These are phyloP conservation scores for Harpegnathos saltator DNA, from an alignment of 1,140 invertebrate species.

Conservation along the genomic window DNA sequence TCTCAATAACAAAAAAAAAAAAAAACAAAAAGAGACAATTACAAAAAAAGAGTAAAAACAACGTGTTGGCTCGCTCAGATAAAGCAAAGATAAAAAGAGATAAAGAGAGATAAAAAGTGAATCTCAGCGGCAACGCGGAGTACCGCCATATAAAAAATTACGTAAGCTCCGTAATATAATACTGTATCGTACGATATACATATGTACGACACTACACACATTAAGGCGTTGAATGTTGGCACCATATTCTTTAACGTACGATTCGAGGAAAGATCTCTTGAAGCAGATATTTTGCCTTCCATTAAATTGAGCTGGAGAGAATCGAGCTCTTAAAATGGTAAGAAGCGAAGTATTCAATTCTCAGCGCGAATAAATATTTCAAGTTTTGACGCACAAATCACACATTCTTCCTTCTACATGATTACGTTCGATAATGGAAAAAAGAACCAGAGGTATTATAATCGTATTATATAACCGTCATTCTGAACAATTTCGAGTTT, in stretches of 20 bases:
- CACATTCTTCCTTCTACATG: conserved; percentile 35
- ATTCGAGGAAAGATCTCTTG: conserved; percentile 89
- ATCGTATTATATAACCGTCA: conserved; percentile 55
- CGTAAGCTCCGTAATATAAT: conserved; percentile 14
- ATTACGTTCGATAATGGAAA: conserved; percentile 48
- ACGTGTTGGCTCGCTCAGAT: background rate
- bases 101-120: background rate
- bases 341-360: no score
- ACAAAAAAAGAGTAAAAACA: background rate
- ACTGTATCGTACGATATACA: background rate
- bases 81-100: background rate
- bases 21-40: background rate
- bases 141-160: background rate
- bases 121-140: background rate
- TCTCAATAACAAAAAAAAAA: background rate
- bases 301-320: conserved; percentile 83
- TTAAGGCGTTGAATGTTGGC: conserved; percentile 42
- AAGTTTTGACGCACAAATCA: conserved; percentile 60
- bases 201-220: background rate
- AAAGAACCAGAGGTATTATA: conserved; percentile 50
- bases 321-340: conserved; percentile 14
- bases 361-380: conserved; percentile 64
- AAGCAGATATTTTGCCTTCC: conserved; percentile 95
- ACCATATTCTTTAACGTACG: conserved; percentile 46
- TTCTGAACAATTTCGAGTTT: conserved; percentile 59